A percentile compares a stretch with the other conserved stretches of the same genome.
These are phyloP conservation scores for Simalia tracyae DNA, from an alignment of 2,797 vertebrate genomes.

Conservation along the genomic window DNA sequence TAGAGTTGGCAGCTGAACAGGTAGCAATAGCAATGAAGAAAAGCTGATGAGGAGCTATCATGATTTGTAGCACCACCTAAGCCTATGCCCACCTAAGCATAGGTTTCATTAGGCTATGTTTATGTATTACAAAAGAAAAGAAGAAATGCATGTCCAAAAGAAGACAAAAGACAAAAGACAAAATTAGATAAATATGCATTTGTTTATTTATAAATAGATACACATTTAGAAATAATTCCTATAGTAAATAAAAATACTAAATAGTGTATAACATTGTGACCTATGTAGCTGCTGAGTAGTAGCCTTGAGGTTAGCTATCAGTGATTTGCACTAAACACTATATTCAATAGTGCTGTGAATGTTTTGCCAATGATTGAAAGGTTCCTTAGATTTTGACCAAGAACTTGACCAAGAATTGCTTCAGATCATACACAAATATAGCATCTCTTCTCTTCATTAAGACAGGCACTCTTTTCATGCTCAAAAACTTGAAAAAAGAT, in stretches of 20 bases:
- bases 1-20: background rate
- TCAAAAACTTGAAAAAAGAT: background rate
- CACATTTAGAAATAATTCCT: background rate
- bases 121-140: background rate
- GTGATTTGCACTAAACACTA: background rate
- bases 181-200: background rate
- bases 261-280: background rate
- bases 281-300: background rate
- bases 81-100: background rate
- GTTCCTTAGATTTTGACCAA: background rate
- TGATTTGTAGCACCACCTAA: background rate
- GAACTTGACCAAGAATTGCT: background rate
- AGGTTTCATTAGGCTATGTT: background rate
- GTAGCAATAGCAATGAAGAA: background rate
- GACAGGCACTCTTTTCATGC: background rate
- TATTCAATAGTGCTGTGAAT: background rate
- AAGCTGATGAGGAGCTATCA: background rate
- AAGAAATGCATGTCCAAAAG: background rate
- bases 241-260: background rate
- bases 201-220: background rate
- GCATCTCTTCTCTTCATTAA: background rate
- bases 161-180: background rate
- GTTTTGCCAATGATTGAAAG: background rate
- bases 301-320: background rate
- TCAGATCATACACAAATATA: background rate